Conservation (phyloP, 2,113 vertebrate species). For the Dendropsophus ebraccatus region DNA sequence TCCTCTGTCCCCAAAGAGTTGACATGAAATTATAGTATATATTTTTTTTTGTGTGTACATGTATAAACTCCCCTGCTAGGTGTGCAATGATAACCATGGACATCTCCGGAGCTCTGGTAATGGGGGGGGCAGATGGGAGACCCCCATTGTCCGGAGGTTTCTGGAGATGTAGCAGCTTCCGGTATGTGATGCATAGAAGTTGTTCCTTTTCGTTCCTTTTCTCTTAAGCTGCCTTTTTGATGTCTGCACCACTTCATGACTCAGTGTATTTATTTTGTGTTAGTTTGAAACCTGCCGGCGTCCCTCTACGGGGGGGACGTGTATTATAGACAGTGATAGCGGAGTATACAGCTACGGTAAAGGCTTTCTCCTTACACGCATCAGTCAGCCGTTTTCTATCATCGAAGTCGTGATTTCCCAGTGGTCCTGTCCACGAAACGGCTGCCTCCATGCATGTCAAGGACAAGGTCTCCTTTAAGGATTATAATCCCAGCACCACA, state of each 20-base stretch:
- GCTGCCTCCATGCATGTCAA: not conserved
- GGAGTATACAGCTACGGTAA: constrained; percentile 21
- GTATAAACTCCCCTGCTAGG: constrained; percentile 55
- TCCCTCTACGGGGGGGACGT: not conserved
- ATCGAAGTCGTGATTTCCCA: no score
- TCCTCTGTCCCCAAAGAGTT: constrained; percentile 63
- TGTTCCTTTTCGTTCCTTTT: not conserved
- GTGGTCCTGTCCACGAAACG: not conserved
- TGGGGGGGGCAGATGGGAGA: no score
- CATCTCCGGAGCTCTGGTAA: not conserved
- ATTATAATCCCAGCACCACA: not conserved
- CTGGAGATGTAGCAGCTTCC: not conserved
- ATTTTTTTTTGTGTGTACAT: constrained; percentile 58
- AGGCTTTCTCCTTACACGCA: not conserved
- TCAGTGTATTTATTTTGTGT: constrained; percentile 43
- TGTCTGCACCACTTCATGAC: constrained; percentile 29
- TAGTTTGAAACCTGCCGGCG: not conserved
- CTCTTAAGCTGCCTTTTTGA: constrained; percentile 44
- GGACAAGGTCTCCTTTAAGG: not conserved
- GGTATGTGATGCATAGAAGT: constrained; percentile 22
- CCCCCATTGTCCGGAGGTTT: not conserved
- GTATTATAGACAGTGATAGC: not conserved
- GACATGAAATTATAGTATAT: constrained; percentile 70
- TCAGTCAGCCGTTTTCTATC: no score
- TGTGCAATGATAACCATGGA: not conserved